These are phyloP conservation scores for Campylomormyrus tamandua DNA, from an alignment of 2,113 vertebrate genomes.

Conservation along the genomic window DNA sequence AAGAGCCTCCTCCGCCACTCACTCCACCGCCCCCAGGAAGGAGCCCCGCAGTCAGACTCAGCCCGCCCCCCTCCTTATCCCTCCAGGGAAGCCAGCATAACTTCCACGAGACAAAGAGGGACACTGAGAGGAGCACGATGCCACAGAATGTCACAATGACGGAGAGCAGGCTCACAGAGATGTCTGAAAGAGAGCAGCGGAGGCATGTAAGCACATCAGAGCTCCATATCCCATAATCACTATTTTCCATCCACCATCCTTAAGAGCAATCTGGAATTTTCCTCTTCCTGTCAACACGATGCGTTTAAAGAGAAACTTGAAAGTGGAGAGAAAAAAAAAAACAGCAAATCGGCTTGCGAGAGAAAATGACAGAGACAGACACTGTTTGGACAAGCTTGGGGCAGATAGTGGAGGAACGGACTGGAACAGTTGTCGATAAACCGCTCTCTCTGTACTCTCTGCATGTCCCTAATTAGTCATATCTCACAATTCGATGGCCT, in stretches of 20 bases:
- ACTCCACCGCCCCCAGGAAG: slow-evolving; percentile 47
- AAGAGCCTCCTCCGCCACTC: slow-evolving; percentile 56
- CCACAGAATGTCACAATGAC: slow-evolving; percentile 51
- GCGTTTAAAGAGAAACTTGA: background rate
- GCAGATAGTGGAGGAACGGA: background rate
- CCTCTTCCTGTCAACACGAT: background rate
- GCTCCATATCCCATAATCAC: background rate
- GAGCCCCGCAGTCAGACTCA: slow-evolving; percentile 33
- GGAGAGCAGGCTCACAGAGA: slow-evolving; percentile 22
- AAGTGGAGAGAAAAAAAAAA: background rate
- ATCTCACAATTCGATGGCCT: background rate
- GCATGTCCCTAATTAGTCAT: background rate
- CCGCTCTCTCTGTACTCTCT: background rate
- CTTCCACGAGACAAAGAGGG: slow-evolving; percentile 82
- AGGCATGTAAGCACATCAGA: background rate
- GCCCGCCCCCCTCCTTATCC: slow-evolving; percentile 56
- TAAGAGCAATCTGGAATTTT: background rate
- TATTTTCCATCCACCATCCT: background rate
- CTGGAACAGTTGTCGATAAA: background rate
- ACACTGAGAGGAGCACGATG: slow-evolving; percentile 71
- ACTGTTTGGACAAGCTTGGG: background rate
- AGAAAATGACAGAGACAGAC: slow-evolving; percentile 12
- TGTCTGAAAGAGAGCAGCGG: slow-evolving; percentile 12
- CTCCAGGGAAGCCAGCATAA: slow-evolving; percentile 78
- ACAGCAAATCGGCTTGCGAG: background rate